A percentile compares a stretch with the other conserved stretches of the same genome.
These are phyloP conservation scores for Palythoa caribaeorum DNA, from an alignment of 92 coral and sea anemone species.

Conservation along the genomic window DNA sequence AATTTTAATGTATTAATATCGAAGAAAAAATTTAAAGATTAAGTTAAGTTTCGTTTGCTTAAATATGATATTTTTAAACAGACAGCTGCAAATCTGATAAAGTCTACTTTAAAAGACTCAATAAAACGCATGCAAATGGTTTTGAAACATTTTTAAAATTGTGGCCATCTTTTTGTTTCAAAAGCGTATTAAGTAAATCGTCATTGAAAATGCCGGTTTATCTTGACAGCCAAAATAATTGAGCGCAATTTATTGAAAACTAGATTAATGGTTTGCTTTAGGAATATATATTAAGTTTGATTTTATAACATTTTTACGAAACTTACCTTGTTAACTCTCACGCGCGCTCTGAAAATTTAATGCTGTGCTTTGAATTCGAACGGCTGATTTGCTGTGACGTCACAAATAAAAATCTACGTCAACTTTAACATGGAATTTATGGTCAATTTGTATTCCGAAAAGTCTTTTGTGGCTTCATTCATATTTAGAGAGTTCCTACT, in stretches of 20 bases:
- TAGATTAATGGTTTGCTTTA: neutral
- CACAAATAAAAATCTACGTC: slow-evolving; percentile 35
- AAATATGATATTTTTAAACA: no score
- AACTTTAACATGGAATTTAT: neutral
- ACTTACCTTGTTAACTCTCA: neutral
- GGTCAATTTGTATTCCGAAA: neutral
- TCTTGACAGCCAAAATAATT: neutral
- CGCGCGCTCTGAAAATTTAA: slow-evolving; percentile 37
- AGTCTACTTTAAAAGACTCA: no score
- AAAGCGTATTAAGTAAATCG: no score
- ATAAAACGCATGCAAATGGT: neutral
- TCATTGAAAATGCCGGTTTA: neutral
- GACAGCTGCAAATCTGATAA: no score
- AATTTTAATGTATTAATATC: no score
- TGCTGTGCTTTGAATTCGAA: slow-evolving; percentile 15
- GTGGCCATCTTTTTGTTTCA: neutral
- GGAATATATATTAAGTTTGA: neutral
- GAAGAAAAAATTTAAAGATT: no score
- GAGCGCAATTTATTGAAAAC: neutral
- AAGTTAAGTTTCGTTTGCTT: no score
- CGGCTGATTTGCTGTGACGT: slow-evolving; percentile 31
- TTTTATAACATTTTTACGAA: neutral
- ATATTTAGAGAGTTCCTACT: neutral
- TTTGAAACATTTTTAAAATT: neutral
- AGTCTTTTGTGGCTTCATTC: neutral